Base-by-base conservation (phyloP, 2,888 invertebrate species). In the Neuroscelio doddi region DNA sequence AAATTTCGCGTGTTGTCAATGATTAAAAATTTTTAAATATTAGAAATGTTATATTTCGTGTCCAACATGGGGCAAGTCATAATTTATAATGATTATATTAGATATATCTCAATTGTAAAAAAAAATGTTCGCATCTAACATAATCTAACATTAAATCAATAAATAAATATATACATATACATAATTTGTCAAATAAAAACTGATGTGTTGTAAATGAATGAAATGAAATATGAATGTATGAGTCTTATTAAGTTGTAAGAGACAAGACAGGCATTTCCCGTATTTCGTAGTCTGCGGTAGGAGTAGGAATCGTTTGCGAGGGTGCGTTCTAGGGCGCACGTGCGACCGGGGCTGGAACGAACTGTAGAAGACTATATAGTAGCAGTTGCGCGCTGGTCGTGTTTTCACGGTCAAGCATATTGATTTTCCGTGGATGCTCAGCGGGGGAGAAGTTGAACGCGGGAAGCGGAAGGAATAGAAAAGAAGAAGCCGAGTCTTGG, bases 331-430 rank as follows among this genome's bases (percentile, higher is more conserved):
- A 66, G 55, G 55, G 66, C 69, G 69, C 68, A 65, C 65, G 63
- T 61, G 65, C 63, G 59, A 64, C 45, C 63, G 38, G 58, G 63
- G 58, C 50, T 32, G 27, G 24, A 52, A 55, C 68, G 47, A 62
- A 58, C 64, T 59, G 59, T 65, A 65, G 65, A 63, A 50, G 46
- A 52, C 58, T 62, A 53, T 63, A 63, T 63, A 69, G 61, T 50
- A 38, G 61, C 58, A 62, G 67, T 77, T 78, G 79, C 77, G 78
- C 77, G 77, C 79, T 78, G 80, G 77, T 79, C 79, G 76, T 76
- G 77, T 82, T 84, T 84, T 84, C 83, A 84, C 83, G 83, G 83
- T 83, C 83, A 83, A 83, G 83, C 81, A 69, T 74, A 74, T 74
- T 74, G 74, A 73, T 74, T 74, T 71, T 73, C 61, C 67, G 59